Evolutionary conservation across 1,140 invertebrate genomes (phyloP).

Genomic region (Diabrotica undecimpunctata): DNA sequence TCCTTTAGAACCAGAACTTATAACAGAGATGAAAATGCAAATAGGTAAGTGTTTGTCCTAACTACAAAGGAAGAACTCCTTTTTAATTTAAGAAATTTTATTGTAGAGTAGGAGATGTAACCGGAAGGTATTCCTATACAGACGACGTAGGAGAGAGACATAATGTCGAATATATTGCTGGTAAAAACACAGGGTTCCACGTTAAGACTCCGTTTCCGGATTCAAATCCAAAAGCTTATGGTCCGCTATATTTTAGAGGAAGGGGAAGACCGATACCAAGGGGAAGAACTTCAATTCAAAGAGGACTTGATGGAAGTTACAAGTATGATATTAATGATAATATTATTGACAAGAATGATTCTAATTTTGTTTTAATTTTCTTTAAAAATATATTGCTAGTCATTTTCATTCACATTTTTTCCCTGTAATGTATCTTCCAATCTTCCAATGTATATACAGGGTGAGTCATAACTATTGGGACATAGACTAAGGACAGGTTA

Average conservation of each 20-base stretch:
- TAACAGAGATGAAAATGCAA: constrained; percentile 56
- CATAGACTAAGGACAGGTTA: no score
- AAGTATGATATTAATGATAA: constrained; percentile 42
- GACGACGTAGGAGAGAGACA: constrained; percentile 69
- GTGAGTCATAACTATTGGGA: no score
- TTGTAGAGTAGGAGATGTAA: not conserved
- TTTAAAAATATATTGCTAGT: no score
- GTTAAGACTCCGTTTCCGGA: constrained; percentile 67
- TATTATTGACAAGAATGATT: not conserved
- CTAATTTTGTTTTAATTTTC: no score
- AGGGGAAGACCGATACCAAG: constrained; percentile 54
- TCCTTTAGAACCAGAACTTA: constrained; percentile 62
- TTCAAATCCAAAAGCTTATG: constrained; percentile 52
- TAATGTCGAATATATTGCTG: constrained; percentile 68
- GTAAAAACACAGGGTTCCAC: constrained; percentile 66
- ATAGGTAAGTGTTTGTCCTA: constrained; percentile 39
- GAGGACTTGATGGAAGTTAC: constrained; percentile 60
- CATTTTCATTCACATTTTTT: no score
- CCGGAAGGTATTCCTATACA: constrained; percentile 57
- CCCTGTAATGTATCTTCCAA: no score
- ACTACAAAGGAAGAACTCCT: constrained; percentile 44
- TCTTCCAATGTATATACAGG: no score
- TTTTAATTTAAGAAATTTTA: not conserved
- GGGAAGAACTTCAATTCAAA: constrained; percentile 59
- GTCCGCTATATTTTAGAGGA: constrained; percentile 54